phyloP scores from a whole-genome alignment of 2,797 vertebrate species.

The Acomys russatus region DNA sequence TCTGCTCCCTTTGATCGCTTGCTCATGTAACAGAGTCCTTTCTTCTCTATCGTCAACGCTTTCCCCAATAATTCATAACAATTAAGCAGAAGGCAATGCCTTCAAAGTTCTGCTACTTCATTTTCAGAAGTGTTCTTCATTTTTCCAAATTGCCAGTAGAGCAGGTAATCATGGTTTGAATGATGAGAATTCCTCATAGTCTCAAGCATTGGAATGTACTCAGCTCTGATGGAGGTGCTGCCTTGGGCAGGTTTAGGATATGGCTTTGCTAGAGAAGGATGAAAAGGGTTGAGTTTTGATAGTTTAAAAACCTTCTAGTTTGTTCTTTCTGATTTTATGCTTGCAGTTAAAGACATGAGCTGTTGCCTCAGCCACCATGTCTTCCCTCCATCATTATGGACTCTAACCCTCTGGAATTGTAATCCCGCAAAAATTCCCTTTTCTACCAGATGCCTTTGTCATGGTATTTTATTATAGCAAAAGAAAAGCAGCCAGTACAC shows the following conservation, averaged over 20 bases:
- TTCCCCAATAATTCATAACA: neutral
- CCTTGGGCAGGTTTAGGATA: neutral
- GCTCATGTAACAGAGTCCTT: neutral
- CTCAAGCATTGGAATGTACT: neutral
- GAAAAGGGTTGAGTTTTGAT: neutral
- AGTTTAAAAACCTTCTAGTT: neutral
- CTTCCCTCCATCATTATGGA: neutral
- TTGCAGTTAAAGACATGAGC: neutral
- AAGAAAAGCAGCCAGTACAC: too few relatives aligned
- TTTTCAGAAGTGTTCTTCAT: neutral
- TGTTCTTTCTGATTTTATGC: neutral
- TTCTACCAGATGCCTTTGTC: too few relatives aligned
- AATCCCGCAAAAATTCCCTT: too few relatives aligned
- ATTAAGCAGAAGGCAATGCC: neutral
- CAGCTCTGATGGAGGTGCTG: neutral
- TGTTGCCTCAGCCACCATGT: neutral
- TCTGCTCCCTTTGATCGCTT: neutral
- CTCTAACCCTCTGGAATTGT: too few relatives aligned
- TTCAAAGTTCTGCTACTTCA: neutral
- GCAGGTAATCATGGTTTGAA: too few relatives aligned
- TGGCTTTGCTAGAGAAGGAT: neutral
- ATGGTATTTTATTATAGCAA: too few relatives aligned
- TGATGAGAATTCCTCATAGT: neutral
- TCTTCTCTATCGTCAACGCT: neutral
- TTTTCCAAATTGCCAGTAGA: neutral